Percentiles rank a stretch among this genome's conserved stretches.
These are phyloP conservation scores for Merluccius polli DNA, from an alignment of 2,797 vertebrate genomes.

Conservation along the genomic window DNA sequence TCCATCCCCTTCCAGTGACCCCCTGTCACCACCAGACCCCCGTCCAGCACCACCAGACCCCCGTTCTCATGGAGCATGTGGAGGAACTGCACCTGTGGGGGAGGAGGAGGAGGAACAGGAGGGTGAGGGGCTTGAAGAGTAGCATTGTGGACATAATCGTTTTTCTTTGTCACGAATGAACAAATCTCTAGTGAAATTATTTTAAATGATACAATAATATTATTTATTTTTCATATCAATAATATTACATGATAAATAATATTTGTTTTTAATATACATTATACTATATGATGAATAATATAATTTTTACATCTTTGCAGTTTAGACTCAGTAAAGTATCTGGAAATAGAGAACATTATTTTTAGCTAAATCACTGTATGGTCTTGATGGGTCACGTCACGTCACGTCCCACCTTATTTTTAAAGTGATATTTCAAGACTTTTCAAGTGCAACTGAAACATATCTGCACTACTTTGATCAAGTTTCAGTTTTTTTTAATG, in stretches of 20 bases:
- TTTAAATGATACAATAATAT: background rate
- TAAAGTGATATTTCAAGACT: too few relatives aligned
- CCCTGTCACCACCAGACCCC: conserved; percentile 82
- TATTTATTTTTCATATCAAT: background rate
- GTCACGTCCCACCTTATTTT: too few relatives aligned
- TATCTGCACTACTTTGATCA: too few relatives aligned
- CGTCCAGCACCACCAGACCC: conserved; percentile 79
- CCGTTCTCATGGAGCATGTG: conserved; percentile 95
- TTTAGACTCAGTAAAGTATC: background rate
- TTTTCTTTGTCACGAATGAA: too few relatives aligned
- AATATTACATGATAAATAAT: too few relatives aligned
- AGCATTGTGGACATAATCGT: background rate
- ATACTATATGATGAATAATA: background rate
- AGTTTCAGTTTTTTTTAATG: background rate
- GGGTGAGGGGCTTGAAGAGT: background rate
- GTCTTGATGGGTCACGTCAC: too few relatives aligned
- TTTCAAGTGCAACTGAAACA: too few relatives aligned
- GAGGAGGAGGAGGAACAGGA: background rate
- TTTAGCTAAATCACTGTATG: background rate
- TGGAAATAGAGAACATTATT: background rate
- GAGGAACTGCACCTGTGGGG: conserved; percentile 85
- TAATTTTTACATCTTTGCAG: background rate
- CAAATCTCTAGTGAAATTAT: background rate
- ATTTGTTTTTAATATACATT: too few relatives aligned
- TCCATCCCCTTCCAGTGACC: conserved; percentile 98